Percentiles rank a stretch among this genome's conserved stretches.
phyloP scores from a whole-genome alignment of 2,113 vertebrate species.

The Gadus macrocephalus region DNA sequence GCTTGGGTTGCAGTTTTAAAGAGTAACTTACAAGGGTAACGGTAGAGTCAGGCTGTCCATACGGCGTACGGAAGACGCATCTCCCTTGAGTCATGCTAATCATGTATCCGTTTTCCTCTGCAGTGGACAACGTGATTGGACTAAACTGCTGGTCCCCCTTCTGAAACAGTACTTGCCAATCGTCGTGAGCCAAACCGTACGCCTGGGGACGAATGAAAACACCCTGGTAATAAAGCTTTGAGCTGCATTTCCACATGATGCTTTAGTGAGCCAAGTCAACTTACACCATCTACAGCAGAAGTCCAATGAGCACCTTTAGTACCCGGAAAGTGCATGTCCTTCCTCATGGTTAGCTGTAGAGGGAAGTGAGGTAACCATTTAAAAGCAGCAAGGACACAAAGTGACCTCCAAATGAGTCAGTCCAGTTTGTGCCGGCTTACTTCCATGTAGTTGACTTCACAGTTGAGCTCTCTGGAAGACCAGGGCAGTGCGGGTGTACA shows the following conservation, averaged over 20 bases:
- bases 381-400: neutral
- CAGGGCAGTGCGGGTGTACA: conserved; percentile 39
- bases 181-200: conserved; percentile 2
- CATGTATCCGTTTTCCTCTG: conserved; percentile 10
- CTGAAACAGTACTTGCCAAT: conserved; percentile 60
- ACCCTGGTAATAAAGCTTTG: neutral
- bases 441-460: conserved; percentile 71
- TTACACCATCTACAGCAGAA: conserved; percentile 29
- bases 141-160: conserved; percentile 11
- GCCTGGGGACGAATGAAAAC: conserved; percentile 17
- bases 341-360: conserved; percentile 52
- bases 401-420: too few relatives aligned
- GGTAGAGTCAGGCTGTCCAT: neutral
- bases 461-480: conserved; percentile 58
- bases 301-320: conserved; percentile 15
- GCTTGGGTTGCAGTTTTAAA: neutral
- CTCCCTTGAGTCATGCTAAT: neutral
- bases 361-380: too few relatives aligned
- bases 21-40: neutral
- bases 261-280: neutral
- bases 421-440: conserved; percentile 20
- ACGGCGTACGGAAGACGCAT: neutral
- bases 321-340: conserved; percentile 26
- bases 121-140: conserved; percentile 41
- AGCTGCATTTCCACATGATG: neutral